A percentile compares a stretch with the other conserved stretches of the same genome.
phyloP scores from a whole-genome alignment of 2,113 vertebrate genomes.

The Alaudala cheleensis region DNA sequence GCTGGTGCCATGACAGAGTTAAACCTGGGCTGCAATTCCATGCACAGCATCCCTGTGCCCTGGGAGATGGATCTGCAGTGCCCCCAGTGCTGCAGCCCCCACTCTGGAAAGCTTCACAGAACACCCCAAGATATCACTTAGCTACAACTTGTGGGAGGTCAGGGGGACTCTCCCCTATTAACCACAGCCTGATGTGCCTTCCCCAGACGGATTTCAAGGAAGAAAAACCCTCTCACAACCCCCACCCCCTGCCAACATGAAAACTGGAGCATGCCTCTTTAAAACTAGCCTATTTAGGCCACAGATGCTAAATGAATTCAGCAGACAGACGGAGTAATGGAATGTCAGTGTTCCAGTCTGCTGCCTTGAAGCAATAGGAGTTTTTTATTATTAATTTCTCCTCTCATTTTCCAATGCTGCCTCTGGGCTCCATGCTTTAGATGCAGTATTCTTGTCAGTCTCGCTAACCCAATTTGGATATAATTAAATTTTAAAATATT shows the following conservation, averaged over 20 bases:
- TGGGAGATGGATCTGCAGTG: not conserved
- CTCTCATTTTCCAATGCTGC: constrained; percentile 71
- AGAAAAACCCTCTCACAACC: constrained; percentile 36
- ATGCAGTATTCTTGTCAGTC: constrained; percentile 65
- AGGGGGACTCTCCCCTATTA: not conserved
- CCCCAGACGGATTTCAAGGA: not conserved
- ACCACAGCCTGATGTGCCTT: not conserved
- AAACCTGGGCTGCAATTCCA: not conserved
- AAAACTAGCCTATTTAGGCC: constrained; percentile 73
- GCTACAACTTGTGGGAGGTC: not conserved
- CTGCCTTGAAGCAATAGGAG: constrained; percentile 71
- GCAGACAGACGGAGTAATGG: constrained; percentile 76
- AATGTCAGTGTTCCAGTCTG: constrained; percentile 76
- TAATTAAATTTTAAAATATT: constrained; percentile 74
- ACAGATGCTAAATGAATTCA: constrained; percentile 79
- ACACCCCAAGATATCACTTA: not conserved
- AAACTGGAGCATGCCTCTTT: constrained; percentile 67
- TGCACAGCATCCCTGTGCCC: not conserved
- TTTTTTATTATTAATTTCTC: constrained; percentile 74
- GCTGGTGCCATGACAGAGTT: not conserved
- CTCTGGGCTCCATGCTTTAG: constrained; percentile 66
- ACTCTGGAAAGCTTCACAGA: not conserved
- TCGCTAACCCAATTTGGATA: constrained; percentile 72
- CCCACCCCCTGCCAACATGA: constrained; percentile 13
- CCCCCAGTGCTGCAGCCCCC: not conserved